Conservation (phyloP, 1,140 invertebrate genomes). For the Drosophila sulfurigaster region DNA sequence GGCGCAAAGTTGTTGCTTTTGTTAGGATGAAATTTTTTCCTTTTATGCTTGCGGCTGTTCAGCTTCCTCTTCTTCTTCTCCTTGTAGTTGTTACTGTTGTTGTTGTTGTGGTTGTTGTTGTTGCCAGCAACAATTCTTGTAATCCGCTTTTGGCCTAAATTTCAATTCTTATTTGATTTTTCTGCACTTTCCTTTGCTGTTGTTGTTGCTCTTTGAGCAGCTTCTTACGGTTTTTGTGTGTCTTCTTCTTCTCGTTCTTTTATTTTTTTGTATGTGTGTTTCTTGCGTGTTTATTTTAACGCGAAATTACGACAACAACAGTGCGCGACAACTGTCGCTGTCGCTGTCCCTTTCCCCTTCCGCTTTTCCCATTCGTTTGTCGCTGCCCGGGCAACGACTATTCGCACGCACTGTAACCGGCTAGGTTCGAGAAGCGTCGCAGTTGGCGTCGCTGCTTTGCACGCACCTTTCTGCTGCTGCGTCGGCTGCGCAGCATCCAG, state of each 20-base stretch:
- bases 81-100: conserved; percentile 20
- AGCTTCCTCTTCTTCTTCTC: conserved; percentile 6
- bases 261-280: conserved; percentile 5
- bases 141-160: conserved; percentile 79
- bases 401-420: conserved; percentile 47
- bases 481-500: conserved; percentile 20
- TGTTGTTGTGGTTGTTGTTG: conserved; percentile 24
- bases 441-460: conserved; percentile 5
- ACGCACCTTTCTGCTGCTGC: conserved; percentile 5
- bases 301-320: conserved; percentile 43
- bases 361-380: background rate
- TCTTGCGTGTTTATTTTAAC: conserved; percentile 53
- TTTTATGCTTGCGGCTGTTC: conserved; percentile 52
- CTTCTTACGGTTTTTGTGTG: conserved; percentile 41
- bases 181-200: conserved; percentile 39
- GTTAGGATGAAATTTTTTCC: conserved; percentile 28
- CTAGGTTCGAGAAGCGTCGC: background rate
- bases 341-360: background rate
- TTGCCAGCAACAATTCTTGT: conserved; percentile 58
- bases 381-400: conserved; percentile 41
- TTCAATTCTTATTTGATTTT: conserved; percentile 72
- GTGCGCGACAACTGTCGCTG: conserved; percentile 15
- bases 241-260: conserved; percentile 8
- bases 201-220: conserved; percentile 44
- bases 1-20: conserved; percentile 19